These are phyloP conservation scores for Melanchra persicariae DNA, from an alignment of 2,888 invertebrate genomes.

Conservation along the genomic window DNA sequence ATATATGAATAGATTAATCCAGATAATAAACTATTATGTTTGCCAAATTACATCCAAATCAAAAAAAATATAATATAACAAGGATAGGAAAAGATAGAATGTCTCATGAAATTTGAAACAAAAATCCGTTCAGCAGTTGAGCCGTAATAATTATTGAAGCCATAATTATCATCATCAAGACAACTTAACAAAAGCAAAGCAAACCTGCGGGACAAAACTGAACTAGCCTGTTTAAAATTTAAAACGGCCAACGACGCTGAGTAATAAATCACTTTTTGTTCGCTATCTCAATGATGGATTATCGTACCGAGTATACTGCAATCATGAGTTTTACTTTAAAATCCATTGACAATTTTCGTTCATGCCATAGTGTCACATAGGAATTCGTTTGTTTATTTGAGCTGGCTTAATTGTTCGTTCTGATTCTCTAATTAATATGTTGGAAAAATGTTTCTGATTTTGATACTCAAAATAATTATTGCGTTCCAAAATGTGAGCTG, in stretches of 20 bases:
- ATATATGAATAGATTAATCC: too few relatives aligned
- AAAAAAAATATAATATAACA: too few relatives aligned
- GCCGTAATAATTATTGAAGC: too few relatives aligned
- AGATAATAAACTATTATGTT: too few relatives aligned
- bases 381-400: constrained; percentile 30
- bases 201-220: constrained; percentile 39
- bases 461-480: too few relatives aligned
- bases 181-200: constrained; percentile 39
- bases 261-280: constrained; percentile 80
- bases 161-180: not conserved
- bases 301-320: constrained; percentile 73
- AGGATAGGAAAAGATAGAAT: too few relatives aligned
- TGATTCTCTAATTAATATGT: too few relatives aligned
- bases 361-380: constrained; percentile 6
- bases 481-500: too few relatives aligned
- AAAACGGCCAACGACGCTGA: constrained; percentile 73
- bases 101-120: too few relatives aligned
- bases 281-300: constrained; percentile 83
- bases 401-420: not conserved
- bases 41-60: too few relatives aligned
- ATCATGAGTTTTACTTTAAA: constrained; percentile 73
- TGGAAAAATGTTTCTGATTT: too few relatives aligned
- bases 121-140: too few relatives aligned
- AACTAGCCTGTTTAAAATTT: constrained; percentile 75
- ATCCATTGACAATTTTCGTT: constrained; percentile 73